phyloP scores from a whole-genome alignment of 2,797 vertebrate genomes.

The Valencia hispanica region DNA sequence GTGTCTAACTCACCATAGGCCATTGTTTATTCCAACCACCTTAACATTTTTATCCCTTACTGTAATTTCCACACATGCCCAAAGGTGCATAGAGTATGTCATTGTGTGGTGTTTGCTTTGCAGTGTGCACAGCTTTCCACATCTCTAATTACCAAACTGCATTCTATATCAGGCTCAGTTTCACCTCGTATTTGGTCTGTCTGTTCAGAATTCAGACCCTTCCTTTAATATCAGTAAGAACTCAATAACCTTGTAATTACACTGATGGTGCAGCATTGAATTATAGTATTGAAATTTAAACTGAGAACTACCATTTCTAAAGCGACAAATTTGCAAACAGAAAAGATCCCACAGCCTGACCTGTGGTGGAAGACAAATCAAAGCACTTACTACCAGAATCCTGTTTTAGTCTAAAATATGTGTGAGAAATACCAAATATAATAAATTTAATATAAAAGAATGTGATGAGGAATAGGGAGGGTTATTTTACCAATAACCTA shows the following conservation, averaged over 20 bases:
- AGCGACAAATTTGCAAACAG: neutral
- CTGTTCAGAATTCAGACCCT: neutral
- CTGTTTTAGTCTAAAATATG: no score
- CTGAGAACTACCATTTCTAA: neutral
- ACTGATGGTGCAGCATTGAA: neutral
- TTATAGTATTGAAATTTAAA: neutral
- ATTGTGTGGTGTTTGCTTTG: neutral
- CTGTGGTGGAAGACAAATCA: neutral
- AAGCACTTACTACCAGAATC: neutral
- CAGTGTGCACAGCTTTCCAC: neutral
- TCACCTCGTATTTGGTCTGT: neutral
- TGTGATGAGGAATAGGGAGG: no score
- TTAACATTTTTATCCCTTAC: neutral
- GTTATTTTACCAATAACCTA: neutral
- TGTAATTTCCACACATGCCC: neutral
- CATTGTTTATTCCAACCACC: neutral
- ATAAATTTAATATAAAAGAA: no score
- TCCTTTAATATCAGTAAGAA: neutral
- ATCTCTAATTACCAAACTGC: neutral
- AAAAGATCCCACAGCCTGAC: neutral
- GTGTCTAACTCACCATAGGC: neutral
- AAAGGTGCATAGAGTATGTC: neutral
- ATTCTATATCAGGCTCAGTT: constrained; percentile 1
- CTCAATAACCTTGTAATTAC: neutral
- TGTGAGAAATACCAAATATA: no score